Conservation (phyloP, 1,140 invertebrate genomes). For the Zaprionus taronus region DNA sequence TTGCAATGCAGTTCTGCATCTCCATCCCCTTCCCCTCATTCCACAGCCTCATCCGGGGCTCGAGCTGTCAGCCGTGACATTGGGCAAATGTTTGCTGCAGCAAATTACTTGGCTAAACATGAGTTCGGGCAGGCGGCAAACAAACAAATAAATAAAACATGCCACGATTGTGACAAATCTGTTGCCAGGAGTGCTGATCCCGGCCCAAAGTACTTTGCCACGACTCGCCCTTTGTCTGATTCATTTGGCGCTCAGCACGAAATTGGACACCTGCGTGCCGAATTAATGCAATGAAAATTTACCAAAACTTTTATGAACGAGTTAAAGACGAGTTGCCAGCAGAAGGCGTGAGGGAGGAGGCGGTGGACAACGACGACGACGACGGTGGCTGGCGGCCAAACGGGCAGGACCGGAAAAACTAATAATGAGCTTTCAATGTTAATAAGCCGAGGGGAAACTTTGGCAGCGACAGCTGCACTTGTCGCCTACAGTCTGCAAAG, state of each 20-base stretch:
- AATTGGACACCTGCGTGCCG: slow-evolving; percentile 67
- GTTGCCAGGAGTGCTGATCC: slow-evolving; percentile 34
- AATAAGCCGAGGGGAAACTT: slow-evolving; percentile 62
- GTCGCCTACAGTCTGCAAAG: slow-evolving; percentile 23
- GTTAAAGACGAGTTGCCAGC: slow-evolving; percentile 52
- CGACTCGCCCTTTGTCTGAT: slow-evolving; percentile 41
- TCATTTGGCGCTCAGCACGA: slow-evolving; percentile 44
- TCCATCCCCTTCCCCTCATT: slow-evolving; percentile 5
- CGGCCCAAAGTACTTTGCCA: slow-evolving; percentile 23
- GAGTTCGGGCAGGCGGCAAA: slow-evolving; percentile 2
- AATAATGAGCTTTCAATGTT: slow-evolving; percentile 83
- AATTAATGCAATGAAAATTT: slow-evolving; percentile 79
- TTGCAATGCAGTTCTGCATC: slow-evolving; percentile 31
- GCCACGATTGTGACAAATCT: slow-evolving; percentile 74
- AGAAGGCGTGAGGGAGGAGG: background rate
- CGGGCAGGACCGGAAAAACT: slow-evolving; percentile 54
- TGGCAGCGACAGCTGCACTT: slow-evolving; percentile 67
- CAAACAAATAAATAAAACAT: slow-evolving; percentile 51
- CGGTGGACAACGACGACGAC: background rate
- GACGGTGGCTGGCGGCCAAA: slow-evolving; percentile 2
- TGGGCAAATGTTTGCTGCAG: slow-evolving; percentile 68
- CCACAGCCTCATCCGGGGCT: background rate
- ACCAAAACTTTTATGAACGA: slow-evolving; percentile 74
- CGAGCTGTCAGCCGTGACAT: slow-evolving; percentile 35
- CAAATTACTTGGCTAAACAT: slow-evolving; percentile 79